phyloP scores from a whole-genome alignment of 2,113 vertebrate species.

The Castor canadensis region DNA sequence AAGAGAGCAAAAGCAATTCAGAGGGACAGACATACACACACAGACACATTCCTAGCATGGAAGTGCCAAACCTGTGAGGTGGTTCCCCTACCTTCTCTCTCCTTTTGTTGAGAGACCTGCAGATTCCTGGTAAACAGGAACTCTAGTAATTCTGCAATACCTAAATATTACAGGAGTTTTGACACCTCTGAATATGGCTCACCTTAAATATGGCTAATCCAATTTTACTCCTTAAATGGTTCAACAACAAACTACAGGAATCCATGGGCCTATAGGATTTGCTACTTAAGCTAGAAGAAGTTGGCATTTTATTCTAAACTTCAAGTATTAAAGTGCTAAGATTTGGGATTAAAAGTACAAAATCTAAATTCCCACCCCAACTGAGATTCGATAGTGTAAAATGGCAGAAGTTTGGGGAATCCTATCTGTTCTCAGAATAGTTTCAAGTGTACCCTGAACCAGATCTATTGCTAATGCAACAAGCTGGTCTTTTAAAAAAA shows the following conservation, averaged over 20 bases:
- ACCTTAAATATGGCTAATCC: not conserved
- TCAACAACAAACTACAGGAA: not conserved
- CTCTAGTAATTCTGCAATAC: not conserved
- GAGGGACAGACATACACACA: not conserved
- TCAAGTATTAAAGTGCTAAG: not conserved
- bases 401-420: not conserved
- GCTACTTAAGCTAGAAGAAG: not conserved
- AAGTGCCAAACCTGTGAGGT: not conserved
- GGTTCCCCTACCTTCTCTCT: not conserved
- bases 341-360: constrained; percentile 18
- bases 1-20: not conserved
- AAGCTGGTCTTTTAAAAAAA: not conserved
- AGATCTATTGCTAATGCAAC: not conserved
- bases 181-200: not conserved
- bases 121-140: not conserved
- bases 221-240: not conserved
- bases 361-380: constrained; percentile 17
- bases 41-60: not conserved
- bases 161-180: not conserved
- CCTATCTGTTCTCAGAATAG: not conserved
- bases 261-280: not conserved
- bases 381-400: not conserved
- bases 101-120: not conserved
- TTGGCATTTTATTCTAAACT: not conserved
- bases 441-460: constrained; percentile 13